Conservation (phyloP, 2,888 invertebrate species). For the Apamea crenata region DNA sequence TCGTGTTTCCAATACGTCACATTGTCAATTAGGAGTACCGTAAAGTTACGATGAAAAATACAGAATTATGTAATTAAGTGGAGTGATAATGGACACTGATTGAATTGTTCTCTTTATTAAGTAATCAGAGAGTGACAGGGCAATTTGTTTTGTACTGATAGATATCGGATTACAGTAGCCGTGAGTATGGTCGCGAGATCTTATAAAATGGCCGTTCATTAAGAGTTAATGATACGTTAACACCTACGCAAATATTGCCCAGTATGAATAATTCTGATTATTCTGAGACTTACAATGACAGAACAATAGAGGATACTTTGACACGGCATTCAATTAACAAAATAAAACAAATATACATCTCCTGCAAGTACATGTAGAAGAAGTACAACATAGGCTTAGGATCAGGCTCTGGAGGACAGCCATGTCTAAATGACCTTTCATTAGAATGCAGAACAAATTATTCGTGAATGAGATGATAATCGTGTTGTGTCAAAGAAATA, state of each 20-base stretch:
- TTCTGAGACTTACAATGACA: neutral
- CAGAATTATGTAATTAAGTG: constrained; percentile 60
- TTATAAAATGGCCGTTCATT: constrained; percentile 27
- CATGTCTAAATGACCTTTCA: neutral
- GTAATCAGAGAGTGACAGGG: constrained; percentile 58
- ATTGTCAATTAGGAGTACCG: constrained; percentile 53
- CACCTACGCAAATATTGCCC: constrained; percentile 32
- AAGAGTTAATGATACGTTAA: constrained; percentile 24
- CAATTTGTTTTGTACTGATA: constrained; percentile 53
- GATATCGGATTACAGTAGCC: constrained; percentile 48
- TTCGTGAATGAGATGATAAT: neutral
- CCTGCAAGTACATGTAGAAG: neutral
- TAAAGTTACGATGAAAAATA: constrained; percentile 53
- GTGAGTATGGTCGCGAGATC: constrained; percentile 23
- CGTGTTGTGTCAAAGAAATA: neutral
- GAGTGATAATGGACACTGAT: constrained; percentile 51
- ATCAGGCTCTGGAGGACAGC: neutral
- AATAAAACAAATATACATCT: neutral
- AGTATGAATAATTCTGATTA: neutral
- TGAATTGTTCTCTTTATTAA: constrained; percentile 56
- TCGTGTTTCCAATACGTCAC: constrained; percentile 32
- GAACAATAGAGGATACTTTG: neutral
- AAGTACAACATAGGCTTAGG: neutral
- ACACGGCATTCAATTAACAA: neutral
- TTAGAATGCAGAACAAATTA: neutral